Percentiles rank a stretch among this genome's conserved stretches.
These are phyloP conservation scores for Allobates femoralis DNA, from an alignment of 2,797 vertebrate species.

Conservation along the genomic window DNA sequence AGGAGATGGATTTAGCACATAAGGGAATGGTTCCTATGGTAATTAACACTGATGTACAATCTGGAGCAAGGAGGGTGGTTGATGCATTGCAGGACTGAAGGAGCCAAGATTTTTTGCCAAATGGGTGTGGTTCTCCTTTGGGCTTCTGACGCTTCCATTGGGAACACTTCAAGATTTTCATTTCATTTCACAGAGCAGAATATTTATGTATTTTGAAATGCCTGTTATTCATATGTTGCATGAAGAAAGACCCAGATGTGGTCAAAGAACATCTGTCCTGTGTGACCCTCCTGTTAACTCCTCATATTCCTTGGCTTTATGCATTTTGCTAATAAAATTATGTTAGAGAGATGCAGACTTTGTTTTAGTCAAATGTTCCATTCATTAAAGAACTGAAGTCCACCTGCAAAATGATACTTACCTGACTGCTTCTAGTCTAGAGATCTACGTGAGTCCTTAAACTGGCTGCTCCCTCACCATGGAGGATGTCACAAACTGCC, in stretches of 20 bases:
- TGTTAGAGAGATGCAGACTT: too few relatives aligned
- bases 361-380: neutral
- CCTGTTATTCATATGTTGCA: constrained; percentile 44
- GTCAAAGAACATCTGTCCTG: constrained; percentile 53
- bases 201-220: constrained; percentile 59
- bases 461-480: too few relatives aligned
- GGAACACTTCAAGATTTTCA: constrained; percentile 54
- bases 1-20: constrained; percentile 57
- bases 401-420: neutral
- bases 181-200: constrained; percentile 53
- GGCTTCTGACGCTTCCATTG: constrained; percentile 56
- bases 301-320: neutral
- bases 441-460: too few relatives aligned
- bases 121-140: constrained; percentile 56
- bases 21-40: constrained; percentile 60
- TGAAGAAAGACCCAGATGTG: constrained; percentile 36
- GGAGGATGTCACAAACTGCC: too few relatives aligned
- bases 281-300: constrained; percentile 41
- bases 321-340: neutral
- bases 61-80: constrained; percentile 48
- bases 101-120: constrained; percentile 49
- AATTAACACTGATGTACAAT: constrained; percentile 57
- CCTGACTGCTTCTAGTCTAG: too few relatives aligned
- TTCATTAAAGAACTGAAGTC: neutral
- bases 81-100: constrained; percentile 33